These are phyloP conservation scores for Antechinus flavipes DNA, from an alignment of 2,113 vertebrate genomes.

Conservation along the genomic window DNA sequence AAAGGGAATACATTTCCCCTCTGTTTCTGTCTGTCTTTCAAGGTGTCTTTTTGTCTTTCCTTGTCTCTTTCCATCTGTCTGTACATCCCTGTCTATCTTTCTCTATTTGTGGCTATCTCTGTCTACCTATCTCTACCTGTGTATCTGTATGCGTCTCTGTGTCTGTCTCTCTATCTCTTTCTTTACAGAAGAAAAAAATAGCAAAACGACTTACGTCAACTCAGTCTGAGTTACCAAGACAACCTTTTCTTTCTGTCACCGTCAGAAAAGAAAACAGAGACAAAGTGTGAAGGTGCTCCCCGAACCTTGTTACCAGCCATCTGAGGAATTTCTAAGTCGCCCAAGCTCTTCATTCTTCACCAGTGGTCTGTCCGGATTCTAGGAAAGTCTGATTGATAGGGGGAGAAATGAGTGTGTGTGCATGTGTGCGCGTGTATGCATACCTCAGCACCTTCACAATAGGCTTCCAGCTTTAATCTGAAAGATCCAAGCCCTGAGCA, in stretches of 20 bases:
- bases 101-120: no score
- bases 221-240: conserved; percentile 58
- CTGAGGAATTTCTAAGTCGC: neutral
- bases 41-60: no score
- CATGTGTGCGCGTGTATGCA: neutral
- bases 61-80: neutral
- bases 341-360: neutral
- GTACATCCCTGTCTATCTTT: neutral
- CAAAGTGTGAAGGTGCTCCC: neutral
- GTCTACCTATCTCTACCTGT: neutral
- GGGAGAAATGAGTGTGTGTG: neutral
- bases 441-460: neutral
- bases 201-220: neutral
- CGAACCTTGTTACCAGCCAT: neutral
- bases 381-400: neutral
- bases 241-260: neutral
- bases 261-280: neutral
- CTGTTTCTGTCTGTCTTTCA: neutral
- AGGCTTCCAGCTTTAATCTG: neutral
- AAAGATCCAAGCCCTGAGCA: neutral
- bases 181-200: conserved; percentile 1
- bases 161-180: neutral
- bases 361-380: neutral
- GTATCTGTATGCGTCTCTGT: neutral
- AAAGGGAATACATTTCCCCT: neutral